Base-by-base conservation (phyloP, 1,140 invertebrate species). In the Drosophila albomicans region DNA sequence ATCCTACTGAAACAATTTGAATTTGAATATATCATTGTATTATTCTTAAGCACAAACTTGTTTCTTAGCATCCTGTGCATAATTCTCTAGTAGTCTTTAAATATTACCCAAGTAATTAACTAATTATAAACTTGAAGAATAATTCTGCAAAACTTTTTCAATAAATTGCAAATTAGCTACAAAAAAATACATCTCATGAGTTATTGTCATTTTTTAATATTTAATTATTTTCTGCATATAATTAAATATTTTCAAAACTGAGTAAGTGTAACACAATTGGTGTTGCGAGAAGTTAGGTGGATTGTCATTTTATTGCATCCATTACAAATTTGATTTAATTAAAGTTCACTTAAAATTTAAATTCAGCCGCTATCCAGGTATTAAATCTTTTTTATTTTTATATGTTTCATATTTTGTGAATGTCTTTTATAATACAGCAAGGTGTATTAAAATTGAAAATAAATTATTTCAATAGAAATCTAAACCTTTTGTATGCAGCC, bases 71-170 rank as follows among this genome's bases (percentile, higher is more conserved):
- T 75, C 58, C 59, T 69, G 67, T 69, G 59, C 68, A 45, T 69
- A 59, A 59, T 57, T 70, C 43, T 75, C 45, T 75, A 35, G 52
- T 75, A 70, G 66, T 45, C 66, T 63, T 75, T 58, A 70, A 70
- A 43, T 45, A 75, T 35, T 75, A 75, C 66, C 72, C 72, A 75
- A 70, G 72, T 75, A 75, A 63, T 70, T 70, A 70, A 75, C 72
- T 69, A 61, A 75, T 72, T 54, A 63, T 72, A 66, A 70, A 75
- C 58, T 38, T 57, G 35, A 70, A 51, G 49, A 70, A 64, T 64
- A 75, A 49, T 70, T 52, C 58, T 75, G 66, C 72, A 75, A 70
- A 57, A 69, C 25, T 75, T 70, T 70, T 75, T 75, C 72, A 75
- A 75, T 70, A 70, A 75, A 69, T 63, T 57, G 49, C 43, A 70